These are phyloP conservation scores for Ametastegia equiseti DNA, from an alignment of 2,888 invertebrate species.

Conservation along the genomic window DNA sequence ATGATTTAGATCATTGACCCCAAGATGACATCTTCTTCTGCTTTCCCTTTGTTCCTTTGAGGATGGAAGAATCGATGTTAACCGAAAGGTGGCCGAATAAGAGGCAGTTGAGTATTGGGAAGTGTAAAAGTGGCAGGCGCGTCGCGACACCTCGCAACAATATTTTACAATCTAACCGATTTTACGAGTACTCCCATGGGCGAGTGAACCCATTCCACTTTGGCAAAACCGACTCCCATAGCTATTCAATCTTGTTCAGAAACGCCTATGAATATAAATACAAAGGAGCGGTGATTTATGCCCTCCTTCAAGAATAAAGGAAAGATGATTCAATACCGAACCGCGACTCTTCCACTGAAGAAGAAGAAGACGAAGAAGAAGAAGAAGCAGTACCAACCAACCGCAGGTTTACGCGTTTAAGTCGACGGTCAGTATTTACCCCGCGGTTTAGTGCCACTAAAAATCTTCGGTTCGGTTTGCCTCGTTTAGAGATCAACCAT, in stretches of 20 bases:
- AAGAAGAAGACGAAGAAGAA: too few relatives aligned
- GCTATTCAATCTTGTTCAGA: conserved; percentile 72
- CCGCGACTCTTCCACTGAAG: background rate
- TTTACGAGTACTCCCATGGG: conserved; percentile 69
- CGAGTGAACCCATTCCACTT: background rate
- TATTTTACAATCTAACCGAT: conserved; percentile 71
- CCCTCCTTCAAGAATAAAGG: conserved; percentile 54
- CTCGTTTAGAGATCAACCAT: conserved; percentile 66
- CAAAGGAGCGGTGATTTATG: conserved; percentile 71
- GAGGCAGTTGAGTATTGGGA: background rate
- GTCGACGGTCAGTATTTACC: conserved; percentile 72
- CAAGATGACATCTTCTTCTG: background rate
- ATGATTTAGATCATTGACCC: background rate
- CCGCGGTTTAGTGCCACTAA: conserved; percentile 67
- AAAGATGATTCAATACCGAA: conserved; percentile 67
- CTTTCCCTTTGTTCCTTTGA: background rate
- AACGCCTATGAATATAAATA: conserved; percentile 72
- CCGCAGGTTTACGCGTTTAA: conserved; percentile 62
- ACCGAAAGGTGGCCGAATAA: background rate
- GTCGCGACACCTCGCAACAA: conserved; percentile 61
- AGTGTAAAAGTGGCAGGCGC: background rate
- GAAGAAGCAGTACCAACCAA: too few relatives aligned
- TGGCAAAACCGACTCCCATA: conserved; percentile 47
- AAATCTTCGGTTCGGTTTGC: conserved; percentile 60
- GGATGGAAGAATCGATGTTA: background rate